Percentiles rank a stretch among this genome's conserved stretches.
These are phyloP conservation scores for Macquaria australasica DNA, from an alignment of 2,113 vertebrate genomes.

Conservation along the genomic window DNA sequence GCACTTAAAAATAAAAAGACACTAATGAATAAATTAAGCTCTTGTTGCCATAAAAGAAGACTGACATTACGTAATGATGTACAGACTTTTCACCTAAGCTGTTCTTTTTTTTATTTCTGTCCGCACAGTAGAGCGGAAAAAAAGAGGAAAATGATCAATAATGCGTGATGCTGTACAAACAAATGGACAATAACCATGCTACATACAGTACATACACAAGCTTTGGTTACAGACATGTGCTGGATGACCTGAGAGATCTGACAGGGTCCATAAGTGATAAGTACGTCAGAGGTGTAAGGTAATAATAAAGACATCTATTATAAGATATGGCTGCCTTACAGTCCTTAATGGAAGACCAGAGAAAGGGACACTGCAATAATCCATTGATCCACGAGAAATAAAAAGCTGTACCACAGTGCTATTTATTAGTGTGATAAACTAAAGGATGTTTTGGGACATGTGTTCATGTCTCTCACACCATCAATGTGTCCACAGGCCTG, in stretches of 20 bases:
- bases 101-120: not conserved
- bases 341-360: not conserved
- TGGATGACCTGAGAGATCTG: not conserved
- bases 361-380: not conserved
- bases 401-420: not conserved
- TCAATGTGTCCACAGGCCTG: not conserved
- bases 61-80: too few relatives aligned
- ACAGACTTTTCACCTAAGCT: not conserved
- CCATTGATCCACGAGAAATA: not conserved
- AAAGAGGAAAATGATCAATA: not conserved
- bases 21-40: conserved; percentile 46
- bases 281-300: not conserved
- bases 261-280: not conserved
- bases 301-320: not conserved
- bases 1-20: conserved; percentile 28
- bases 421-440: not conserved
- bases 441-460: not conserved
- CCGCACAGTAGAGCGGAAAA: too few relatives aligned
- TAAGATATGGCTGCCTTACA: not conserved
- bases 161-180: not conserved
- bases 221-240: not conserved
- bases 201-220: not conserved
- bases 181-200: not conserved
- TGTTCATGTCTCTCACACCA: not conserved
- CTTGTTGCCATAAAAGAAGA: not conserved